phyloP scores from a whole-genome alignment of 2,888 invertebrate species.

The Drosophila atroscutellata region DNA sequence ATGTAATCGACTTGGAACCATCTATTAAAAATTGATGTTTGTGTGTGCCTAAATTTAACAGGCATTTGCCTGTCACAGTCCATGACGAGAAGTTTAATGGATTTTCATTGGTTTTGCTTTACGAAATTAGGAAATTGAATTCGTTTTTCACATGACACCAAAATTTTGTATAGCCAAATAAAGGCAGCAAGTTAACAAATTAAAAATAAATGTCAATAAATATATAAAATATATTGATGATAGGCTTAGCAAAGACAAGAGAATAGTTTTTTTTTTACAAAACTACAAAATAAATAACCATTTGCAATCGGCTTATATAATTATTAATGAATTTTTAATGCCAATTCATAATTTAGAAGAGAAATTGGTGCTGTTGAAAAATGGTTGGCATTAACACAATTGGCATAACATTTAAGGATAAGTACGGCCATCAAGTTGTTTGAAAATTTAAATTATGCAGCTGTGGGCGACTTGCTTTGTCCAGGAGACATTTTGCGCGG shows the following conservation, averaged over 20 bases:
- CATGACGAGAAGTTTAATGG: neutral
- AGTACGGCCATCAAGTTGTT: neutral
- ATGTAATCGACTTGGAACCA: slow-evolving; percentile 65
- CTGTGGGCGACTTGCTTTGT: neutral
- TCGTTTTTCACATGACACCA: neutral
- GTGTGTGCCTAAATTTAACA: slow-evolving; percentile 55
- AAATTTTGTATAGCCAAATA: neutral
- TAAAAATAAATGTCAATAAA: neutral
- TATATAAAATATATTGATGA: neutral
- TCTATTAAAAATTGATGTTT: slow-evolving; percentile 52
- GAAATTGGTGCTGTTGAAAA: neutral
- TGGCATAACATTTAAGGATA: neutral
- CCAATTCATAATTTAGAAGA: neutral
- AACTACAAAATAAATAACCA: neutral
- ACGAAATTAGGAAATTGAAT: neutral
- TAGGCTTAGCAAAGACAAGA: neutral
- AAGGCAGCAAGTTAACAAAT: neutral
- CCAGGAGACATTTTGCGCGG: neutral
- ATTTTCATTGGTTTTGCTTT: neutral
- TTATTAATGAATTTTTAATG: neutral
- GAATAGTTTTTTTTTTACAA: neutral
- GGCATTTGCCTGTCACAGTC: slow-evolving; percentile 1
- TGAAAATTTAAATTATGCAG: slow-evolving; percentile 1
- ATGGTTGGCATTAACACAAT: neutral
- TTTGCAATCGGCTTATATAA: neutral